phyloP scores from a whole-genome alignment of 1,140 invertebrate genomes.

The Ericerus pela region DNA sequence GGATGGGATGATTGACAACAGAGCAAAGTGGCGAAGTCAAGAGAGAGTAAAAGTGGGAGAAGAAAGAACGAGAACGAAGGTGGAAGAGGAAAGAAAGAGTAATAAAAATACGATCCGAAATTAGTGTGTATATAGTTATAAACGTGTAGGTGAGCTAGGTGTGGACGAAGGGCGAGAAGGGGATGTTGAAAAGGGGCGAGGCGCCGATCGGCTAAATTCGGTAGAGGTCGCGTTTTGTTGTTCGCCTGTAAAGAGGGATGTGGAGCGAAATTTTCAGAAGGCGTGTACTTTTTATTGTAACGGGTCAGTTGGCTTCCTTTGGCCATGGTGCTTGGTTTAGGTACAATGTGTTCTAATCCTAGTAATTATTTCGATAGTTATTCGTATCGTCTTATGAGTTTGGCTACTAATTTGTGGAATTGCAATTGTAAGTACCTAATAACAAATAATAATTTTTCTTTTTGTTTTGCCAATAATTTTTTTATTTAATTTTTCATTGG shows the following conservation, averaged over 20 bases:
- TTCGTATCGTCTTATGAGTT: constrained; percentile 1
- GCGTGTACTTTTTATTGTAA: constrained; percentile 4
- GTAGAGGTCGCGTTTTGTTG: not conserved
- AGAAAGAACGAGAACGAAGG: too few species aligned
- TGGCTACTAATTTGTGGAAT: constrained; percentile 1
- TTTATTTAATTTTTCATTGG: too few species aligned
- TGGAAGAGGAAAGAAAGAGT: constrained; percentile 2
- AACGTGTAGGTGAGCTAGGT: too few species aligned
- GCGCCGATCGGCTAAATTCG: constrained; percentile 2
- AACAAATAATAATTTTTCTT: too few species aligned
- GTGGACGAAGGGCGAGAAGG: not conserved
- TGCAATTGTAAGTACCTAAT: not conserved
- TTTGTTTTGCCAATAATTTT: too few species aligned
- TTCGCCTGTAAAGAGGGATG: not conserved
- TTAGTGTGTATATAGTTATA: too few species aligned
- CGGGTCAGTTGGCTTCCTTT: constrained; percentile 6
- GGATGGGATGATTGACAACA: too few species aligned
- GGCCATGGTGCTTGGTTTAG: constrained; percentile 7
- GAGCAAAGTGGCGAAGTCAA: too few species aligned
- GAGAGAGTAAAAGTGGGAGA: too few species aligned
- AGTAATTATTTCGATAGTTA: not conserved
- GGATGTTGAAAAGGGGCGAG: constrained; percentile 2
- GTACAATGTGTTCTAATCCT: constrained; percentile 4
- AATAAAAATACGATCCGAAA: not conserved
- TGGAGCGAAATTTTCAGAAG: not conserved